Evolutionary conservation across 2,888 invertebrate genomes (phyloP), one percentile per base, ranked within the genome.

Genomic region (Onthophagus sagittarius): DNA sequence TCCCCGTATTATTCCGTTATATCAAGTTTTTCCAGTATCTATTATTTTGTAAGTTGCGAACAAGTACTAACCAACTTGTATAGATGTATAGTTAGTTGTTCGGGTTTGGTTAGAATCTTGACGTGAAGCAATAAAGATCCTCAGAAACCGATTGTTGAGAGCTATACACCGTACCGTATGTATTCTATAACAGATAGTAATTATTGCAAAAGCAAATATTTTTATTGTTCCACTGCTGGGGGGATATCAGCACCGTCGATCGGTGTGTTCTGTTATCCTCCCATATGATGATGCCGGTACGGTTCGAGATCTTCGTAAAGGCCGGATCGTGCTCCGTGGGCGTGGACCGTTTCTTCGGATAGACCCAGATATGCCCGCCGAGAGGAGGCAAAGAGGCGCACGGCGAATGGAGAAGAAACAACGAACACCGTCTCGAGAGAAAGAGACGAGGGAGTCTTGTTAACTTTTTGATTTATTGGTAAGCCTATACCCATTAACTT

Each of bases 391-490:
- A 15, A 15, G 64, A 15, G 13, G 23, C 15, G 9, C 64, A 23
- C 23, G 15, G 64, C 23, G 39, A 53, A 23, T 23, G 39, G 39
- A 7, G 39, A 53, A 53, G 39, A 53, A 53, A 53, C 39, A 53
- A 4, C 39, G 39, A 11, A 23, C 23, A 23, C 67, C 23, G 23
- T 23, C 72, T 70, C 64, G 64, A 62, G 73, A 73, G 73, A 73
- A 70, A 70, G 70, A 70, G 71, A 70, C 74, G 71, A 73, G 73
- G 79, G 79, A 84, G 84, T 84, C 84, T 84, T 83, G 84, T 85
- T 85, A 85, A 83, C 83, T 82, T 82, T 83, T 82, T 84, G 84
- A 85, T 85, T 85, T 85, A 84, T 84, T 81, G 79, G 75, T 72
- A 72, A 74, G 74, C 72, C 72, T 74, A 71, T 74, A 71, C 71